These are phyloP conservation scores for Panorpa germanica DNA, from an alignment of 2,888 invertebrate genomes.

Conservation along the genomic window DNA sequence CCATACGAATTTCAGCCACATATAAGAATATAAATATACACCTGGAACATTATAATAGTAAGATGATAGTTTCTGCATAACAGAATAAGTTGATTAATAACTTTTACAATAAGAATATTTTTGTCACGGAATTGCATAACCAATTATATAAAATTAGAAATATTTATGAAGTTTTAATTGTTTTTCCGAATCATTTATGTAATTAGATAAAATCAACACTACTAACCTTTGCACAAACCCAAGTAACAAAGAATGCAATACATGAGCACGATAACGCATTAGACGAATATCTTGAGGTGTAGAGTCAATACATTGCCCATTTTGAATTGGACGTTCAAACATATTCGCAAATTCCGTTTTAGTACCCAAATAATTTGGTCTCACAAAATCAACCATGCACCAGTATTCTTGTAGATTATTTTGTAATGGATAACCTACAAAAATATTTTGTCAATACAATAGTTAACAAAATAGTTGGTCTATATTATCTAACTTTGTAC, in stretches of 20 bases:
- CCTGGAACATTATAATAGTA: too few species aligned
- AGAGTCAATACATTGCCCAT: conserved; percentile 95
- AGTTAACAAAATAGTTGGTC: background rate
- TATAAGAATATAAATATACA: too few species aligned
- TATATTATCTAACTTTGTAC: too few species aligned
- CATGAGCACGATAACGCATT: conserved; percentile 91
- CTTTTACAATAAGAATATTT: too few species aligned
- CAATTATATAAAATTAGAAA: too few species aligned
- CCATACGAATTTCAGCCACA: too few species aligned
- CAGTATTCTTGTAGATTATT: conserved; percentile 93
- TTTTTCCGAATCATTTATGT: background rate
- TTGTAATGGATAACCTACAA: conserved; percentile 77
- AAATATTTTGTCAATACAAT: conserved; percentile 6
- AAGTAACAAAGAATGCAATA: conserved; percentile 79
- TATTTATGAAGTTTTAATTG: too few species aligned
- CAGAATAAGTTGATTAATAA: too few species aligned
- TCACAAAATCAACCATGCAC: conserved; percentile 99
- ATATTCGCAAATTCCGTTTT: conserved; percentile 95
- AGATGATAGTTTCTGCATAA: too few species aligned
- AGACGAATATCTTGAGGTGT: conserved; percentile 84
- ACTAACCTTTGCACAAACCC: conserved; percentile 83
- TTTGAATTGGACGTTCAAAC: conserved; percentile 97
- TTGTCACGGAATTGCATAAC: too few species aligned
- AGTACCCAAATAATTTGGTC: conserved; percentile 92
- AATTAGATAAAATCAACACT: too few species aligned